Base-by-base conservation (phyloP, 1,140 invertebrate species). In the Drosophila guanche region DNA sequence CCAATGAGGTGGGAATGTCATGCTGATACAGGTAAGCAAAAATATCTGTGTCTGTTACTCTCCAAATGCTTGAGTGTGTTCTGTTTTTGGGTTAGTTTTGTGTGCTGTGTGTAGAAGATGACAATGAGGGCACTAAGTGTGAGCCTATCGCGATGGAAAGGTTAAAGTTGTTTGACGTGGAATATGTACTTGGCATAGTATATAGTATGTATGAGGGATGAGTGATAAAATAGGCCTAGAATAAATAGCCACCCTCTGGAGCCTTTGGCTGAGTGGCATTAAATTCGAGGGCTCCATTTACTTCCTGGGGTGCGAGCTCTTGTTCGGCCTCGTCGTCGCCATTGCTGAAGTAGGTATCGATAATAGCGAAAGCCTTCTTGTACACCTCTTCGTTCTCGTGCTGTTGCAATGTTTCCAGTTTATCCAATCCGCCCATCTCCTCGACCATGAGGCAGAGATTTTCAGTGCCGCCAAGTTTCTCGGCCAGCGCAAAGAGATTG, bases 371-470 rank as follows among this genome's bases (percentile, higher is more conserved):
- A 5, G 95, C 94, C 91, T 97, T 95, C 84, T 96, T 95, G 92
- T 98, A 99, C 47, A 99, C 94, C 85, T 99, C 97, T 91, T 98
- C 96, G 92, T 99, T 99, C 92, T 99, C 97, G 90, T 99, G 98
- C 80, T 96, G 95, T 90, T 99, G 99, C 46, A 99, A 92, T 2
- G 93, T 92, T 92, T 99, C 99, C 72, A 99, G 97, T 89, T 97
- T 97, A 91, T 99, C 98, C 53, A 99, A 92, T 33, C 95, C 97
- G 27, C 94, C 95, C 86, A 97, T 97, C 92, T 98, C 97, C 91
- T 98, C 97, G 63, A 98, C 95, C 92, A 96, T 95, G 46, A 95
- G 93, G 47, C 96, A 96, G 7, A 97, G 92, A 27, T 94, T 92
- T 65, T 97, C 96, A 3, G 95, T 93, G 83, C 97, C 94, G 4